Conservation (phyloP, 2,113 vertebrate genomes). For the Erpornis zantholeuca region DNA sequence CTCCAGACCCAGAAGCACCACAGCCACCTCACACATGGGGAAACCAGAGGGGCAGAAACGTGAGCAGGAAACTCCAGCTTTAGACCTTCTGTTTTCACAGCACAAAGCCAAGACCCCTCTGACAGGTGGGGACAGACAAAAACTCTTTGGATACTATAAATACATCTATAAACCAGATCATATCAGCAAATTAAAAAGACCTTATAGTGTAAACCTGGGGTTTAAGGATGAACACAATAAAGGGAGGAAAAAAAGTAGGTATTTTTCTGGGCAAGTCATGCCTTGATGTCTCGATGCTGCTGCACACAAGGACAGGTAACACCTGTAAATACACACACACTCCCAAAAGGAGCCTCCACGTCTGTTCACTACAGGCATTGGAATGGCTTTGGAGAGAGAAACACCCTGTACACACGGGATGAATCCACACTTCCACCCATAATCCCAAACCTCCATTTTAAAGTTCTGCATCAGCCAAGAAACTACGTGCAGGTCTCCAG, state of each 20-base stretch:
- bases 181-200: not conserved
- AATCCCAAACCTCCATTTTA: not conserved
- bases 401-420: accelerated
- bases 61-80: not conserved
- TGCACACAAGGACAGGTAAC: not conserved
- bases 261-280: not conserved
- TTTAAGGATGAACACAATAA: accelerated
- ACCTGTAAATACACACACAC: not conserved
- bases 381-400: not conserved
- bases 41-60: accelerated
- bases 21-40: accelerated
- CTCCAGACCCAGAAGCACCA: not conserved
- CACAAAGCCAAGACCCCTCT: not conserved
- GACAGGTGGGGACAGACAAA: not conserved
- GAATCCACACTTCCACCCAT: not conserved
- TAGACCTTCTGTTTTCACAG: not conserved
- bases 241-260: not conserved
- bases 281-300: not conserved
- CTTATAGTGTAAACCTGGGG: not conserved
- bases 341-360: not conserved
- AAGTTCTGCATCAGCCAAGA: not conserved
- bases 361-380: accelerated
- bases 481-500: not conserved
- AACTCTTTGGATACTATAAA: not conserved
- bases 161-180: accelerated